Conservation (phyloP, 2,797 vertebrate species). For the Pyrocephalus nanus region DNA sequence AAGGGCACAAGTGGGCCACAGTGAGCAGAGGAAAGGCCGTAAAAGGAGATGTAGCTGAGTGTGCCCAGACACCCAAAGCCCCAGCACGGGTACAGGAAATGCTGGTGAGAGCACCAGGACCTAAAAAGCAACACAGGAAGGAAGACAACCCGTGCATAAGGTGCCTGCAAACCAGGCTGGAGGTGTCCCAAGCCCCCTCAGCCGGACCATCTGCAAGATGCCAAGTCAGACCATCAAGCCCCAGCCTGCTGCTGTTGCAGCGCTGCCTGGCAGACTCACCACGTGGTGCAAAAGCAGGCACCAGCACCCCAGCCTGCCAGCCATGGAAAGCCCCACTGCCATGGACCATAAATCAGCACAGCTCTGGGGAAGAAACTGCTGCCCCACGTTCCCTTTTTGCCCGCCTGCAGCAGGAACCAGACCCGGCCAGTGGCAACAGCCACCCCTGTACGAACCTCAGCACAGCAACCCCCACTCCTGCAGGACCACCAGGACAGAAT, state of each 20-base stretch:
- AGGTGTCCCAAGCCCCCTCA: background rate
- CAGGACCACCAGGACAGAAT: fast-evolving
- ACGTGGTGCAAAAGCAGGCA: fast-evolving
- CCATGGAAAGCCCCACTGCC: fast-evolving
- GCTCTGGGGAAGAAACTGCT: fast-evolving
- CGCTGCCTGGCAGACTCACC: background rate
- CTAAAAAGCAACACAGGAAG: background rate
- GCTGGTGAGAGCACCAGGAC: background rate
- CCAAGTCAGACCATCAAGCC: background rate
- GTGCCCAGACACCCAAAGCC: fast-evolving
- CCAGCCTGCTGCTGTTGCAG: background rate
- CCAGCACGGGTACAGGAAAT: background rate
- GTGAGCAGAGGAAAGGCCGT: background rate
- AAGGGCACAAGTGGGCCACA: background rate
- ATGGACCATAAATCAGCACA: fast-evolving
- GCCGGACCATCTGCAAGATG: background rate
- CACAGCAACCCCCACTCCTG: background rate
- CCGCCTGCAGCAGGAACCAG: fast-evolving
- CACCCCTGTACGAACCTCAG: background rate
- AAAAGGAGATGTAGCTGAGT: background rate
- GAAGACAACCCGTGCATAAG: fast-evolving
- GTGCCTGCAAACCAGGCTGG: background rate
- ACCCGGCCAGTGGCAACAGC: fast-evolving
- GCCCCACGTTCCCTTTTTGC: fast-evolving
- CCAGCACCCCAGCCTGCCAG: fast-evolving